Evolutionary conservation across 1,140 invertebrate genomes (phyloP).

Genomic region (Druon quercuslanigerum): DNA sequence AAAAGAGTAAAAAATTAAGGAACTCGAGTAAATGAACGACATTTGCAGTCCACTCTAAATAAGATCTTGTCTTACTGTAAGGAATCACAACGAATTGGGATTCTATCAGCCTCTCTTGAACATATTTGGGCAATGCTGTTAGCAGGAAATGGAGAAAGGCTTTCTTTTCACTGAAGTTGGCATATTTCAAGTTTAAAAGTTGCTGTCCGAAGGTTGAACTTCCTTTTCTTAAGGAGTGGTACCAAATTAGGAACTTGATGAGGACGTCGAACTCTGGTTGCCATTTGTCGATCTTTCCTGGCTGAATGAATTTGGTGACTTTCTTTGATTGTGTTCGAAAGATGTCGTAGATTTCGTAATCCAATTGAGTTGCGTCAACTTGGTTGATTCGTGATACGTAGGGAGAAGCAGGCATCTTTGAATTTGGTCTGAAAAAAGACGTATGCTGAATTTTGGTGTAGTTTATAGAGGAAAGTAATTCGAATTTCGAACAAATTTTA

Average conservation of each 20-base stretch:
- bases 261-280: slow-evolving; percentile 66
- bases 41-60: slow-evolving; percentile 55
- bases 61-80: slow-evolving; percentile 43
- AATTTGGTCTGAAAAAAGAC: background rate
- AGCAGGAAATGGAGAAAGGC: slow-evolving; percentile 63
- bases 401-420: slow-evolving; percentile 51
- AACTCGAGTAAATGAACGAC: slow-evolving; percentile 61
- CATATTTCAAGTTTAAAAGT: slow-evolving; percentile 67
- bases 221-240: slow-evolving; percentile 63
- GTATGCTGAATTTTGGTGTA: background rate
- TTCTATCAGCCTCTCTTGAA: slow-evolving; percentile 57
- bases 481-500: background rate
- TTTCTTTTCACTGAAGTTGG: slow-evolving; percentile 60
- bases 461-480: background rate
- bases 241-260: slow-evolving; percentile 67
- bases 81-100: slow-evolving; percentile 39
- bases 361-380: slow-evolving; percentile 68
- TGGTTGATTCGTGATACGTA: slow-evolving; percentile 73
- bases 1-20: slow-evolving; percentile 65
- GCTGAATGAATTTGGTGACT: slow-evolving; percentile 59
- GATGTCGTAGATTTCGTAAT: slow-evolving; percentile 69
- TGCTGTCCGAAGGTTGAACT: slow-evolving; percentile 70
- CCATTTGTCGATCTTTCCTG: slow-evolving; percentile 62
- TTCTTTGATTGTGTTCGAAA: slow-evolving; percentile 59
- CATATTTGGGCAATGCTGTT: slow-evolving; percentile 61